phyloP scores from a whole-genome alignment of 2,888 invertebrate species.

The Chrysotoxum bicinctum region DNA sequence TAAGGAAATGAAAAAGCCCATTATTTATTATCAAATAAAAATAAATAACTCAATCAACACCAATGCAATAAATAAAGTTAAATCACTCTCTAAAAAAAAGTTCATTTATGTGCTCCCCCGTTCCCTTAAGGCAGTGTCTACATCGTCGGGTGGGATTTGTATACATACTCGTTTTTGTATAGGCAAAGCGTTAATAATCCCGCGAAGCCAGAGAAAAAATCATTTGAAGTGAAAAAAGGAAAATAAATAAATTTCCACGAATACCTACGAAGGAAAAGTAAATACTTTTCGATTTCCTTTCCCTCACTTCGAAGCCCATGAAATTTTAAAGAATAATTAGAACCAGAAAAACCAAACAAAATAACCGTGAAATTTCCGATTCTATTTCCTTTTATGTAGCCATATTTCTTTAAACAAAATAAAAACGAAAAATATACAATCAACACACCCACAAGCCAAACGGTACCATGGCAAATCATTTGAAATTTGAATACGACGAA shows the following conservation, averaged over 20 bases:
- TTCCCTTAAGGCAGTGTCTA: background rate
- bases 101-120: background rate
- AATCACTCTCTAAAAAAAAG: background rate
- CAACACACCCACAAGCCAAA: background rate
- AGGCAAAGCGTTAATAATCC: background rate
- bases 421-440: background rate
- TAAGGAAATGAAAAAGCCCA: background rate
- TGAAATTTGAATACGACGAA: background rate
- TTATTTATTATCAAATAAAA: background rate
- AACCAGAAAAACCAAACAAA: background rate
- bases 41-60: slow-evolving; percentile 3
- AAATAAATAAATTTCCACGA: background rate
- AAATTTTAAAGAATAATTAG: background rate
- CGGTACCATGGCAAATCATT: background rate
- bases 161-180: too few relatives aligned
- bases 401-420: background rate
- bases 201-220: background rate
- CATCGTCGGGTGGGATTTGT: background rate
- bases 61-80: background rate
- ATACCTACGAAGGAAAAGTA: background rate
- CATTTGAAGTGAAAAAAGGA: background rate
- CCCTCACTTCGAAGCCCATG: background rate
- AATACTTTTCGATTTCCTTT: background rate
- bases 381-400: slow-evolving; percentile 1
- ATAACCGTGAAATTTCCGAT: background rate